phyloP scores from a whole-genome alignment of 2,797 vertebrate genomes.

The Aulostomus chinensis region DNA sequence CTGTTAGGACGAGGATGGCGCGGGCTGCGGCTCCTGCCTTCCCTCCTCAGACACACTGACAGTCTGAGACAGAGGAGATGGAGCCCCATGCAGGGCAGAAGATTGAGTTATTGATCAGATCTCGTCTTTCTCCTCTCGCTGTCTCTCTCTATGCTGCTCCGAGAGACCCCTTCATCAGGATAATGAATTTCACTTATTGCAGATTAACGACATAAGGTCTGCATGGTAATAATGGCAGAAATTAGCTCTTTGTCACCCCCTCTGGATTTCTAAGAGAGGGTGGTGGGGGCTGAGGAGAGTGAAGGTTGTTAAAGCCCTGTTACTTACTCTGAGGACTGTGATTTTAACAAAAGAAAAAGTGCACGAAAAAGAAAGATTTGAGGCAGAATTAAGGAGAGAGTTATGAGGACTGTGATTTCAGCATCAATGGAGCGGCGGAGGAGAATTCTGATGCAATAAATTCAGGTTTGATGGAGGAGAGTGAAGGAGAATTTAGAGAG shows the following conservation, averaged over 20 bases:
- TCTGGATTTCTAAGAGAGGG: constrained; percentile 54
- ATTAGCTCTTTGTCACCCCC: constrained; percentile 77
- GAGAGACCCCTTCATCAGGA: constrained; percentile 70
- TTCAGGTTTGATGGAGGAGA: constrained; percentile 53
- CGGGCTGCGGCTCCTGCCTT: constrained; percentile 52
- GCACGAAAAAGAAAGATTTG: constrained; percentile 51
- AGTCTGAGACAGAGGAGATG: constrained; percentile 66
- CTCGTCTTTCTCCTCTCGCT: constrained; percentile 58
- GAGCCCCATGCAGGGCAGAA: constrained; percentile 72
- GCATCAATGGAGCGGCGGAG: constrained; percentile 35
- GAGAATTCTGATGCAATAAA: constrained; percentile 57
- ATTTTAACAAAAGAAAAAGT: constrained; percentile 51
- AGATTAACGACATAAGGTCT: constrained; percentile 73
- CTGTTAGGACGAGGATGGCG: constrained; percentile 61
- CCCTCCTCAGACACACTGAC: constrained; percentile 61
- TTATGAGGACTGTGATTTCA: constrained; percentile 68
- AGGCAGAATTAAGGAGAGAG: constrained; percentile 62
- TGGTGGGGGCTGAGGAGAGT: constrained; percentile 16
- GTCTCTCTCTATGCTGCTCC: constrained; percentile 60
- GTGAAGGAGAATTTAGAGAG: constrained; percentile 56
- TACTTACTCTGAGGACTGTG: constrained; percentile 36
- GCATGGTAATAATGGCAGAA: constrained; percentile 73
- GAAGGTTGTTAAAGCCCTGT: constrained; percentile 48
- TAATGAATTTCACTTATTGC: constrained; percentile 81
- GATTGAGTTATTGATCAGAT: constrained; percentile 80